A percentile compares a stretch with the other conserved stretches of the same genome.
phyloP scores from a whole-genome alignment of 2,113 vertebrate genomes.

The Apistogramma diplotaenia region DNA sequence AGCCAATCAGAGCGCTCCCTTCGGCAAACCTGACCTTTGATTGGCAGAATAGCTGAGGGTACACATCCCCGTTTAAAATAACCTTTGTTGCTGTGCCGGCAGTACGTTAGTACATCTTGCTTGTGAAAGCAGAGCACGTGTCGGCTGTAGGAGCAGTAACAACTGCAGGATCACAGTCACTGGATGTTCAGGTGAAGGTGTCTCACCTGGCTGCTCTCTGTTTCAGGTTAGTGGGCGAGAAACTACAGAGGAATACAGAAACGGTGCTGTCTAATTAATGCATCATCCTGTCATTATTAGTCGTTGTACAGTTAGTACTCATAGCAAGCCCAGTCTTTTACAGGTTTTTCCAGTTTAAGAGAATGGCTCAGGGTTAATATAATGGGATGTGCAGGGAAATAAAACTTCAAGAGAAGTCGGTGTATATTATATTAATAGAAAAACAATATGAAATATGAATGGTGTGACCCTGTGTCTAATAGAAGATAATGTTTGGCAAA shows the following conservation, averaged over 20 bases:
- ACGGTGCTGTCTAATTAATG: not conserved
- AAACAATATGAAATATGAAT: no score
- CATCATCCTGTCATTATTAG: not conserved
- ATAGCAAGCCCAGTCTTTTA: not conserved
- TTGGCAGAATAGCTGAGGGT: slow-evolving; percentile 15
- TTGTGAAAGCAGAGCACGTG: not conserved
- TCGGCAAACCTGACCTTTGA: slow-evolving; percentile 29
- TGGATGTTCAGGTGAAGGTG: not conserved
- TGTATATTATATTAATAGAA: no score
- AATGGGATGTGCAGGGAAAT: not conserved
- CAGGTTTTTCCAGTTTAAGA: not conserved
- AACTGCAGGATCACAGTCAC: not conserved
- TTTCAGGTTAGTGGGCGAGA: slow-evolving; percentile 32
- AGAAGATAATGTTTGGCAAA: no score
- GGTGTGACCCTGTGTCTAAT: no score
- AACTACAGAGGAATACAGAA: not conserved
- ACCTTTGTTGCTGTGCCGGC: not conserved
- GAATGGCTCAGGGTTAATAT: not conserved
- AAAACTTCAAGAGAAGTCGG: not conserved
- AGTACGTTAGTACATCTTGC: not conserved
- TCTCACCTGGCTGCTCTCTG: not conserved
- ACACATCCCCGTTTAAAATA: not conserved
- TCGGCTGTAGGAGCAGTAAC: not conserved
- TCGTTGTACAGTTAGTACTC: not conserved
- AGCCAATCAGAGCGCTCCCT: slow-evolving; percentile 3